Conservation (phyloP, 2,113 vertebrate genomes). For the Castor canadensis region DNA sequence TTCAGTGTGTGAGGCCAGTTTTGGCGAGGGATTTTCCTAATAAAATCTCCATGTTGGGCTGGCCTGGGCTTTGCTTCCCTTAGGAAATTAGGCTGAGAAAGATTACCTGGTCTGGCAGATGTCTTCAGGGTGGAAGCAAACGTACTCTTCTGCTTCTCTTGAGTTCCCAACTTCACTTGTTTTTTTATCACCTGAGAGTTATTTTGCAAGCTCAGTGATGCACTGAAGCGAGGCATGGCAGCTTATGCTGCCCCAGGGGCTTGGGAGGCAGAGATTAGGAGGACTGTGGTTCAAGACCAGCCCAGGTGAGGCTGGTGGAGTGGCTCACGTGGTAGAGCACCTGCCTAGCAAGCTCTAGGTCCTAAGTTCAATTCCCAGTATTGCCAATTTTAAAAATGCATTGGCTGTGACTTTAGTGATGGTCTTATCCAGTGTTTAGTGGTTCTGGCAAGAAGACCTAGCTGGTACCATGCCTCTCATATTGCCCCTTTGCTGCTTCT, state of each 20-base stretch:
- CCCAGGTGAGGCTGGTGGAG: too few relatives aligned
- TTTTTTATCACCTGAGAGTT: not conserved
- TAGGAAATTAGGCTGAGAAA: not conserved
- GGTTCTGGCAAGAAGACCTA: not conserved
- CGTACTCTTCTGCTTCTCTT: not conserved
- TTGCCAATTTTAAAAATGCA: too few relatives aligned
- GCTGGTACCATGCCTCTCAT: not conserved
- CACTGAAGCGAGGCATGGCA: too few relatives aligned
- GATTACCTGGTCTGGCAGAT: not conserved
- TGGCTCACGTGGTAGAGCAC: too few relatives aligned
- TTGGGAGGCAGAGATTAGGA: too few relatives aligned
- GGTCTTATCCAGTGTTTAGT: not conserved
- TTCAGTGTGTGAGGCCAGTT: not conserved
- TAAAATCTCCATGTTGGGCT: not conserved
- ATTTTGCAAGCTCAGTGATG: not conserved
- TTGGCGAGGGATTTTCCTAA: not conserved
- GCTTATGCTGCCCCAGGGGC: too few relatives aligned
- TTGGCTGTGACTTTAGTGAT: too few relatives aligned
- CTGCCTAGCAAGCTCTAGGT: too few relatives aligned
- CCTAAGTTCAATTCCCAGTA: too few relatives aligned
- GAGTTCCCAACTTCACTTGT: not conserved
- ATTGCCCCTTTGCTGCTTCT: not conserved
- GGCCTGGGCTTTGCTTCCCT: not conserved
- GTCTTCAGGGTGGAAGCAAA: not conserved
- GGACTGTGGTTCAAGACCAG: too few relatives aligned